phyloP scores from a whole-genome alignment of 2,113 vertebrate genomes.

The Talpa occidentalis region DNA sequence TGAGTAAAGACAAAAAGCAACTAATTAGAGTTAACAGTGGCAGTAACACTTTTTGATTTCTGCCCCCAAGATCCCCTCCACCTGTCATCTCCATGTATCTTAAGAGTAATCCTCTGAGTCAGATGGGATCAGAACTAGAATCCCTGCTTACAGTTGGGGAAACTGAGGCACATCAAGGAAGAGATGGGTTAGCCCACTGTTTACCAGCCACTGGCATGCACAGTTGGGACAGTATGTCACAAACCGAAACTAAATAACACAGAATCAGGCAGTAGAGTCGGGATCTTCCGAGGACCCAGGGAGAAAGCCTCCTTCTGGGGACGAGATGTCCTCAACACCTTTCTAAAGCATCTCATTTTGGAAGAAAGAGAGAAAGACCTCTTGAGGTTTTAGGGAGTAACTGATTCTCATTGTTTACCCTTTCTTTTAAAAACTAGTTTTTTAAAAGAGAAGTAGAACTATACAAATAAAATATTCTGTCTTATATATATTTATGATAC shows the following conservation, averaged over 20 bases:
- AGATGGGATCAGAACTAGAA: not conserved
- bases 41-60: not conserved
- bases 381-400: not conserved
- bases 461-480: not conserved
- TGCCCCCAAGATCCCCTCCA: not conserved
- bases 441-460: not conserved
- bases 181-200: not conserved
- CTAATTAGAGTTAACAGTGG: fast-evolving
- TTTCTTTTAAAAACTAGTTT: not conserved
- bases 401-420: not conserved
- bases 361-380: not conserved
- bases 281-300: not conserved
- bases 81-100: not conserved
- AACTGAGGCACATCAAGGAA: not conserved
- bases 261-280: not conserved
- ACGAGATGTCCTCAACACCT: not conserved
- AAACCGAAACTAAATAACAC: not conserved
- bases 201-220: not conserved
- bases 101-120: not conserved
- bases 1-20: not conserved
- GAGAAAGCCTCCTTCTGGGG: not conserved
- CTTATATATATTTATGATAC: not conserved
- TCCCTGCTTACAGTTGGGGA: not conserved
- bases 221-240: not conserved
- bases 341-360: not conserved